Percentiles rank a stretch among this genome's conserved stretches.
phyloP scores from a whole-genome alignment of 2,797 vertebrate species.

The Anas acuta region DNA sequence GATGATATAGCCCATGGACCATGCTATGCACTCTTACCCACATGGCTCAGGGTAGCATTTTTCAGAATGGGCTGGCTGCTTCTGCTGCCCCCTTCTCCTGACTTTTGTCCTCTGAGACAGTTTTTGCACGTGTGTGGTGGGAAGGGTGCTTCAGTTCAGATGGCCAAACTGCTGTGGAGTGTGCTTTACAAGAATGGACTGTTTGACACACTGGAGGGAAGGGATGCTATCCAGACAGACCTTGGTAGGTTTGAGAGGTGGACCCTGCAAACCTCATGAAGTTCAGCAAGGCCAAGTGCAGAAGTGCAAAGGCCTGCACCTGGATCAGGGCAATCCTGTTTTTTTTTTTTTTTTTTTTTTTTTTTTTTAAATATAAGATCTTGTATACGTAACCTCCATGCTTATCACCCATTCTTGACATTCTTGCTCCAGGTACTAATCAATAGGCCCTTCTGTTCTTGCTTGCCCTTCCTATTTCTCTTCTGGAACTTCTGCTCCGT shows the following conservation, averaged over 20 bases:
- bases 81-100: neutral
- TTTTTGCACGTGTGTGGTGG: neutral
- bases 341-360: neutral
- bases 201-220: neutral
- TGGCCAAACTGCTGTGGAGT: neutral
- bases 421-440: neutral
- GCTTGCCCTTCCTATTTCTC: neutral
- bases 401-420: slow-evolving; percentile 13
- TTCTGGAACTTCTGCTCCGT: neutral
- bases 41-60: neutral
- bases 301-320: neutral
- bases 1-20: too few relatives aligned
- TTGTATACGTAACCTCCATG: neutral
- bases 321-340: neutral
- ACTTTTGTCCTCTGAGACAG: neutral
- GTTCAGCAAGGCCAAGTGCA: neutral
- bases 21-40: neutral
- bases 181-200: neutral
- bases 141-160: neutral
- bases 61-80: neutral
- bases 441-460: neutral
- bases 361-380: neutral
- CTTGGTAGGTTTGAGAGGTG: neutral
- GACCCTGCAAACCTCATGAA: neutral
- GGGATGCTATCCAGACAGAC: neutral